Conservation (phyloP, 2,113 vertebrate species). For the Ia io region DNA sequence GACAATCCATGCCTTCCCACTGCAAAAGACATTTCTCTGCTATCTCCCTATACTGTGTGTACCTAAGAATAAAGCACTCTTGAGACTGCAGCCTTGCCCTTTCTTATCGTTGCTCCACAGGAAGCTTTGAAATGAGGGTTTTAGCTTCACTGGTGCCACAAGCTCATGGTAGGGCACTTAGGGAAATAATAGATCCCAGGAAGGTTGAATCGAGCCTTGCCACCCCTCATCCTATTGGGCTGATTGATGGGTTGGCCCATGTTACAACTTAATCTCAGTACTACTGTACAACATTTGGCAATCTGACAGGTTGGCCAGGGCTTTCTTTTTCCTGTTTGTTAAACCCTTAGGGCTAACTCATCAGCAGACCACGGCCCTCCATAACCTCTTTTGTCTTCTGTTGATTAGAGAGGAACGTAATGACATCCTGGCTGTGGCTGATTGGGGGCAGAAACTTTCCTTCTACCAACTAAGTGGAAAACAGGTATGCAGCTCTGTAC, state of each 20-base stretch:
- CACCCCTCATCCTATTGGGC: not conserved
- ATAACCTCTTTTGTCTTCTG: constrained; percentile 67
- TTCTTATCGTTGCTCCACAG: not conserved
- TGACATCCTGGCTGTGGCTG: constrained; percentile 96
- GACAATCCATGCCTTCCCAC: not conserved
- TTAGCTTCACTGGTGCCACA: not conserved
- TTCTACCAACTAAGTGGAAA: constrained; percentile 99
- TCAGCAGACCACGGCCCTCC: not conserved
- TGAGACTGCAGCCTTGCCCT: not conserved
- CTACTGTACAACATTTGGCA: constrained; percentile 16
- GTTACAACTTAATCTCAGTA: not conserved
- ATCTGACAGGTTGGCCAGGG: not conserved
- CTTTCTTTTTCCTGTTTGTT: constrained; percentile 62
- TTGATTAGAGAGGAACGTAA: constrained; percentile 93
- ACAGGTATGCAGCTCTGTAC: constrained; percentile 84
- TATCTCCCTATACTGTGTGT: not conserved
- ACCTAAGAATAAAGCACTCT: not conserved
- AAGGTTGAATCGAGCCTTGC: not conserved
- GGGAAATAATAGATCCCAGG: not conserved
- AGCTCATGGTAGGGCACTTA: not conserved
- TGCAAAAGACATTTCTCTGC: not conserved
- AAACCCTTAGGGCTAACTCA: not conserved
- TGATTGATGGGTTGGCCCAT: not conserved
- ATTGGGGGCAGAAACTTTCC: constrained; percentile 97
- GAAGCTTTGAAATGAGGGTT: not conserved